These are phyloP conservation scores for Mythimna lalbum DNA, from an alignment of 2,888 invertebrate genomes.

Conservation along the genomic window DNA sequence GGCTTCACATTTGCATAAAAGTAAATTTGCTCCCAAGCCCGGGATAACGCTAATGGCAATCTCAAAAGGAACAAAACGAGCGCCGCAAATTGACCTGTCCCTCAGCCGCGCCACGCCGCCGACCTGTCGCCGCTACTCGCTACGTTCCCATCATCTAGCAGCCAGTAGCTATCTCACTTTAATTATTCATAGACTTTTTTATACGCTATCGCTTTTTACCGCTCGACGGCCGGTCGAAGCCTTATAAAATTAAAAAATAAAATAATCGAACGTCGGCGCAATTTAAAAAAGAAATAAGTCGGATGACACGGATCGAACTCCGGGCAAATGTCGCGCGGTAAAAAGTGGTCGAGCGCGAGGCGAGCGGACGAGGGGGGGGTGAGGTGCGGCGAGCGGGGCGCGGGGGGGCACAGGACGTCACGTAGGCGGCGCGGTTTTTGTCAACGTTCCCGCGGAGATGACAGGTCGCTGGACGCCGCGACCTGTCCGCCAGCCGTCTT, in stretches of 20 bases:
- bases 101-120: constrained; percentile 77
- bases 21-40: constrained; percentile 72
- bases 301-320: constrained; percentile 91
- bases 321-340: constrained; percentile 91
- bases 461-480: constrained; percentile 89
- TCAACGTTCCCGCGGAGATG: constrained; percentile 91
- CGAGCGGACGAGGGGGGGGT: constrained; percentile 65
- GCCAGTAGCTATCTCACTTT: constrained; percentile 89
- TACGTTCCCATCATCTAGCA: constrained; percentile 89
- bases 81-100: constrained; percentile 90
- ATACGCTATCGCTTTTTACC: constrained; percentile 88
- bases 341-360: constrained; percentile 87
- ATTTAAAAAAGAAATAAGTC: constrained; percentile 90
- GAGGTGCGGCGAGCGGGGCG: constrained; percentile 53
- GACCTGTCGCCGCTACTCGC: constrained; percentile 88
- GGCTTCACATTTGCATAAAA: constrained; percentile 78
- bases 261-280: constrained; percentile 87
- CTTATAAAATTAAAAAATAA: constrained; percentile 89
- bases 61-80: constrained; percentile 80
- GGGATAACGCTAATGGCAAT: constrained; percentile 75
- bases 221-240: constrained; percentile 84
- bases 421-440: constrained; percentile 90
- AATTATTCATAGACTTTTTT: constrained; percentile 91
- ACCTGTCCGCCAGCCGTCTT: constrained; percentile 81
- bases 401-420: constrained; percentile 85